Base-by-base conservation (phyloP, 2,797 vertebrate genomes). In the Hypotaenidia philippensis region DNA sequence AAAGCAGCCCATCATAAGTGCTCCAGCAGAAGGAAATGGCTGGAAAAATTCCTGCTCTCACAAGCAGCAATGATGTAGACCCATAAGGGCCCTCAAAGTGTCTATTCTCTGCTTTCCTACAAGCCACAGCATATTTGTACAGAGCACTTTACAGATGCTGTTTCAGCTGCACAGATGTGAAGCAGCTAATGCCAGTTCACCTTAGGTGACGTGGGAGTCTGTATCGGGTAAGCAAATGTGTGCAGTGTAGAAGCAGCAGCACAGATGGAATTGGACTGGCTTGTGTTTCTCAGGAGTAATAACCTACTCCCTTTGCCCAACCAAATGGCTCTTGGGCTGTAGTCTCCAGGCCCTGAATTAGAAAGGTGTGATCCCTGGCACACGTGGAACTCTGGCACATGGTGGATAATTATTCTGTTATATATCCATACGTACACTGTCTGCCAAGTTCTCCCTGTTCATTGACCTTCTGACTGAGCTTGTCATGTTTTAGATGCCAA, bases 141-240 rank as follows among this genome's bases (percentile, higher is more conserved):
- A 66, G 75, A 68, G 26, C 11, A 14, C 49, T 57, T 82, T 29
- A 11, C 55, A 87, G 61, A 45, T 60, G 55, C 61, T 63, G 25
- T 68, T 81, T 60, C 25, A 86, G 64, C 65, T 64, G 53, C 40
- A 19, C 20, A 52, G 18, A 10, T 4, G 1, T 41, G 60, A 78
- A 57, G 44, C 82, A 81, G 77, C 40, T 40, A 17, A 21, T 34
- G 57, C 50, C n/a, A 53, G 23, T 23, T 56, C 22, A 5, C 83
- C 55, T 68, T 19, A 9, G 60, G 60, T 86, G 60, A 20, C 1
- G 0, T 5, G 12, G 27, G 53, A 75, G 10, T 21, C 49, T 44
- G 6, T 9, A 5, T 22, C 61, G 25, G 17, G 20, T 0, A 3
- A 64, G 16, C 10, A 41, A 17, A 25, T 14, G 3, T 14, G 0